Percentiles rank a stretch among this genome's conserved stretches.
These are phyloP conservation scores for Hipposideros armiger DNA, from an alignment of 2,113 vertebrate genomes.

Conservation along the genomic window DNA sequence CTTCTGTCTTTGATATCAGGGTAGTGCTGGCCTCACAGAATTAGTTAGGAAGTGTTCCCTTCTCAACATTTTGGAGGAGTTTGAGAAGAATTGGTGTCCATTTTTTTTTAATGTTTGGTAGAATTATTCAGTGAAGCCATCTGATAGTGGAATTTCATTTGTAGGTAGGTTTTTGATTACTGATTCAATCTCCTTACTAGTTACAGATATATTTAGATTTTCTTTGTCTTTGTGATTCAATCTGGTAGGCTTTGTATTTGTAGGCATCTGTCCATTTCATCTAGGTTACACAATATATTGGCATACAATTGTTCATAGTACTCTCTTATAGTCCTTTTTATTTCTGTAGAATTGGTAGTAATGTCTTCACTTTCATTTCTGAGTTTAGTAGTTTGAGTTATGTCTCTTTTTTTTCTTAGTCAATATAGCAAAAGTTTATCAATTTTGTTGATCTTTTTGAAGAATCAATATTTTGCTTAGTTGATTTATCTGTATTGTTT, in stretches of 20 bases:
- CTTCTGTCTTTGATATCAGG: background rate
- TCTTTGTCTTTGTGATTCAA: background rate
- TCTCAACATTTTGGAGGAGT: background rate
- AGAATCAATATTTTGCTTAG: background rate
- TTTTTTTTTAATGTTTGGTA: background rate
- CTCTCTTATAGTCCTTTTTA: background rate
- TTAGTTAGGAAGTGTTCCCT: background rate
- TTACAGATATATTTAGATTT: background rate
- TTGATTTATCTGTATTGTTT: background rate
- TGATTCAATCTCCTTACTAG: background rate
- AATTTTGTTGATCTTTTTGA: constrained; percentile 10
- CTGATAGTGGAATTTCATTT: background rate
- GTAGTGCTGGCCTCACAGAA: background rate
- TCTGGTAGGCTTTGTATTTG: background rate
- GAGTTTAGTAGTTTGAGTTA: background rate
- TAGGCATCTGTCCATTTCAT: background rate
- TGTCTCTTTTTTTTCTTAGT: background rate
- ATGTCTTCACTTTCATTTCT: background rate
- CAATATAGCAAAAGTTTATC: background rate
- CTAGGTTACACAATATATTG: background rate
- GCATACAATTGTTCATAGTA: background rate
- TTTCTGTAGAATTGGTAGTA: background rate
- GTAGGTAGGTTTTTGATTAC: background rate
- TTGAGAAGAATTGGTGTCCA: background rate
- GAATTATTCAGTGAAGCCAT: background rate